These are phyloP conservation scores for Aulostomus chinensis DNA, from an alignment of 2,797 vertebrate species.

Conservation along the genomic window DNA sequence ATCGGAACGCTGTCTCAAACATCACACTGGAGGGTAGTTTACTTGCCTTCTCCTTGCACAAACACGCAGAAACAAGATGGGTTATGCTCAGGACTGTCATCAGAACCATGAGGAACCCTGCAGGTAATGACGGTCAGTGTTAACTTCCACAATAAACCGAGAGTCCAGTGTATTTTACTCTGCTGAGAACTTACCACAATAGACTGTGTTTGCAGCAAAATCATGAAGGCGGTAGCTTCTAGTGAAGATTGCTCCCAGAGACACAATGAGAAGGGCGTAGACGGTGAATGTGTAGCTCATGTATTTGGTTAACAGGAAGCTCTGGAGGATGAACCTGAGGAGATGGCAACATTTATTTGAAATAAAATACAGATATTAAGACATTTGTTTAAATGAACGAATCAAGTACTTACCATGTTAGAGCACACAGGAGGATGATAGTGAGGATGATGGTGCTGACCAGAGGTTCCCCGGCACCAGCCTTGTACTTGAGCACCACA, in stretches of 20 bases:
- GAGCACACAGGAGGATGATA: constrained; percentile 31
- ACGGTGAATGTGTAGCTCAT: constrained; percentile 74
- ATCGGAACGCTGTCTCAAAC: constrained; percentile 20
- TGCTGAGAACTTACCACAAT: constrained; percentile 53
- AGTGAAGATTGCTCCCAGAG: constrained; percentile 71
- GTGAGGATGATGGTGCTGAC: constrained; percentile 64
- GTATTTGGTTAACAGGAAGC: constrained; percentile 61
- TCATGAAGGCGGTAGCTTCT: constrained; percentile 37
- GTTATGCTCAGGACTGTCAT: constrained; percentile 48
- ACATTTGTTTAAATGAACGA: neutral
- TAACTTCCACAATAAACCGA: neutral
- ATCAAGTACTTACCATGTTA: constrained; percentile 56
- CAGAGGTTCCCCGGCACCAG: constrained; percentile 35
- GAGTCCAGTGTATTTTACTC: neutral
- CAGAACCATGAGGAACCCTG: constrained; percentile 60
- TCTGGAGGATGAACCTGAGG: constrained; percentile 78
- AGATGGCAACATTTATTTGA: neutral
- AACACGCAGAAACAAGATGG: constrained; percentile 43
- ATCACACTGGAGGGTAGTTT: neutral
- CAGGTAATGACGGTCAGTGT: neutral
- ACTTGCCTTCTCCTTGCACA: neutral
- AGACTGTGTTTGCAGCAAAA: constrained; percentile 47
- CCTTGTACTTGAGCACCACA: constrained; percentile 56
- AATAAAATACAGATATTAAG: neutral
- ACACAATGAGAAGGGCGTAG: constrained; percentile 73